Evolutionary conservation across 2,797 vertebrate species (phyloP).

Genomic region (Megalops cyprinoides): DNA sequence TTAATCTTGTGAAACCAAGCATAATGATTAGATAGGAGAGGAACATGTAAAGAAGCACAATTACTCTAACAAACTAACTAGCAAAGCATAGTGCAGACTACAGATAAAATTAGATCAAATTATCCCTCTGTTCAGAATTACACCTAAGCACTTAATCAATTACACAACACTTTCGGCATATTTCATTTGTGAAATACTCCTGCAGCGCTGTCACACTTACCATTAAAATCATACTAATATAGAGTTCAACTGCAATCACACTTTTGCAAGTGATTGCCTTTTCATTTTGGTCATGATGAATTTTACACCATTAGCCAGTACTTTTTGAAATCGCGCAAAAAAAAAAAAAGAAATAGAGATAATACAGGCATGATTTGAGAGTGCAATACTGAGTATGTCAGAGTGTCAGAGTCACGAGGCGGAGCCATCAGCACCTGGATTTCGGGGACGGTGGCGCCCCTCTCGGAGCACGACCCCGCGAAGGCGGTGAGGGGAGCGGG

Average conservation of each 20-base stretch:
- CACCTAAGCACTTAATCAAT: slow-evolving; percentile 52
- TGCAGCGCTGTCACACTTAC: slow-evolving; percentile 58
- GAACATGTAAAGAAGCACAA: slow-evolving; percentile 1
- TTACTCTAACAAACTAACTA: slow-evolving; percentile 17
- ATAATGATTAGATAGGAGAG: slow-evolving; percentile 60
- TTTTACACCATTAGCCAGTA: no score
- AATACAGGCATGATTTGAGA: no score
- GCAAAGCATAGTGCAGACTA: slow-evolving; percentile 49
- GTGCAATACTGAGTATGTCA: no score
- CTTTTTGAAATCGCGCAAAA: no score
- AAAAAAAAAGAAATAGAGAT: no score
- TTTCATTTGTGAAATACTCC: slow-evolving; percentile 68
- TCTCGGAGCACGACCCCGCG: slow-evolving; percentile 86
- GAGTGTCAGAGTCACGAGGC: neutral
- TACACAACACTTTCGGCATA: slow-evolving; percentile 49
- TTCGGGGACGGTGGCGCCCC: slow-evolving; percentile 91
- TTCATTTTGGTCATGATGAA: no score
- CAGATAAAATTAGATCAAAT: slow-evolving; percentile 58
- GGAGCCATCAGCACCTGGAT: slow-evolving; percentile 98
- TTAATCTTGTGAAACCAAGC: slow-evolving; percentile 69
- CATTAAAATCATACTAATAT: no score
- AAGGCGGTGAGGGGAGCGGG: slow-evolving; percentile 92
- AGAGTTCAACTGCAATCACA: slow-evolving; percentile 40
- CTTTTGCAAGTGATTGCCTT: no score
- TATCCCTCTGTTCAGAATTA: slow-evolving; percentile 46